Percentiles rank a stretch among this genome's conserved stretches.
These are phyloP conservation scores for Melipona beecheii DNA, from an alignment of 2,888 invertebrate species.

Conservation along the genomic window DNA sequence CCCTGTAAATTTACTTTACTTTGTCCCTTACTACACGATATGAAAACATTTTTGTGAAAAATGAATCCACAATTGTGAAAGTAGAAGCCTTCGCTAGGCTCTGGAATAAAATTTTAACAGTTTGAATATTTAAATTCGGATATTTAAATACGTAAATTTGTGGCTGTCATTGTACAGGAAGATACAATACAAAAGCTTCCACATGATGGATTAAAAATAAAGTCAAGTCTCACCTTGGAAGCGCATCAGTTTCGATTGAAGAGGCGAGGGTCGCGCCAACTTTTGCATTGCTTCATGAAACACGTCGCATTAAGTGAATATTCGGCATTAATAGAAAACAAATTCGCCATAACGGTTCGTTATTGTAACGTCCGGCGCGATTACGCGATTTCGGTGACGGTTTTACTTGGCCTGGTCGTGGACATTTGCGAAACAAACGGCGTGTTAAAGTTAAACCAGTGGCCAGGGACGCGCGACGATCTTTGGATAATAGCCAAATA, in stretches of 20 bases:
- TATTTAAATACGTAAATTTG: too few relatives aligned
- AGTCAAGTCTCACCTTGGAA: background rate
- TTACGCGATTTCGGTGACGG: constrained; percentile 12
- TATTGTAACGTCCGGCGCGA: constrained; percentile 9
- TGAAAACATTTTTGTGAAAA: too few relatives aligned
- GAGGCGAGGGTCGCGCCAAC: background rate
- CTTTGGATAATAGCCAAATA: constrained; percentile 22
- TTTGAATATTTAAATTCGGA: too few relatives aligned
- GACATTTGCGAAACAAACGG: constrained; percentile 19
- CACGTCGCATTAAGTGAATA: constrained; percentile 25
- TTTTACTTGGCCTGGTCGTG: background rate
- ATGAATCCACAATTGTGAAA: too few relatives aligned
- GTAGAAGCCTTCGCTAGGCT: too few relatives aligned
- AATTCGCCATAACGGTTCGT: constrained; percentile 22
- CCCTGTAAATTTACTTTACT: too few relatives aligned
- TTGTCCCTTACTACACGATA: too few relatives aligned
- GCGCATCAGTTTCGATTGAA: background rate
- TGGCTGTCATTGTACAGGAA: too few relatives aligned
- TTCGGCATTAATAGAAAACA: constrained; percentile 22
- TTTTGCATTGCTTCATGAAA: background rate
- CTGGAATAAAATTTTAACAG: too few relatives aligned
- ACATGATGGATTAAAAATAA: background rate
- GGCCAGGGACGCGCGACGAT: background rate
- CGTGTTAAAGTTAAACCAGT: background rate
- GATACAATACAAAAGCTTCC: too few relatives aligned